Conservation (phyloP, 2,888 invertebrate genomes). For the Escarpia spicata region DNA sequence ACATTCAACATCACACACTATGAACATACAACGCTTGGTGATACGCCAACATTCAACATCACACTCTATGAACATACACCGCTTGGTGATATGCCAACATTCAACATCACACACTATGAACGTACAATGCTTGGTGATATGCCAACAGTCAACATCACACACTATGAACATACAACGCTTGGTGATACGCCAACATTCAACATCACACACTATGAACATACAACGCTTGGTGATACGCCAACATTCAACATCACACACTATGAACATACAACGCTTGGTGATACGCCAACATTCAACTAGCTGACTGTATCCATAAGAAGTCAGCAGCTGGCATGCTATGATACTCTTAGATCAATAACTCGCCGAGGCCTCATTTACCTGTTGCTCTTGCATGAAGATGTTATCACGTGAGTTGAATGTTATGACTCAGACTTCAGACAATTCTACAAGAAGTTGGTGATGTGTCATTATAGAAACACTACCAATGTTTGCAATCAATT, state of each 20-base stretch:
- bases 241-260: not conserved
- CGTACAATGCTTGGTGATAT: not conserved
- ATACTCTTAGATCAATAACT: not conserved
- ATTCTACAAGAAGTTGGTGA: not conserved
- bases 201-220: too few species aligned
- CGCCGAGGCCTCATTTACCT: not conserved
- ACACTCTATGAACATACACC: too few species aligned
- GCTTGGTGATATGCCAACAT: too few species aligned
- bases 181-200: not conserved
- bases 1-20: too few species aligned
- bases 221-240: not conserved
- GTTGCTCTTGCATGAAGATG: not conserved
- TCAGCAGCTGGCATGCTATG: not conserved
- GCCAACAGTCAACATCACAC: not conserved
- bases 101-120: too few species aligned
- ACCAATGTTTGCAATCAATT: not conserved
- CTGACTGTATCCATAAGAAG: not conserved
- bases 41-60: too few species aligned
- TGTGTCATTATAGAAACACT: not conserved
- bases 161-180: too few species aligned
- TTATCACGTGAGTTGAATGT: not conserved
- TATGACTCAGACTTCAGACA: slow-evolving; percentile 4
- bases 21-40: too few species aligned
- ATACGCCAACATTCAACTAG: not conserved
- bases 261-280: not conserved